Evolutionary conservation across 2,888 invertebrate species (phyloP), one percentile per base, ranked within the genome.

Genomic region (Mythimna loreyi): DNA sequence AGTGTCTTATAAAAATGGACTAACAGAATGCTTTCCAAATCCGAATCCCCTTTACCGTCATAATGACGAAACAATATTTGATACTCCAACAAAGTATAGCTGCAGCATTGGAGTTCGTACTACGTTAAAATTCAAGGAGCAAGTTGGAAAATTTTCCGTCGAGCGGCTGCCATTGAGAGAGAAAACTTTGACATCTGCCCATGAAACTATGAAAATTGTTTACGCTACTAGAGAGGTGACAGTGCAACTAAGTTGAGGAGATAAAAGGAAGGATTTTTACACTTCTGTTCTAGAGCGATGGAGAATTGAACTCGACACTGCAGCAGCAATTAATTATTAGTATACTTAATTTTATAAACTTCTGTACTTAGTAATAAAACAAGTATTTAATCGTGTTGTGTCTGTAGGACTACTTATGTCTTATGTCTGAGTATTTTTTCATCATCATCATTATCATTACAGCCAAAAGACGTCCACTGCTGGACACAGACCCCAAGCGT

Each of bases 181-280:
- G 78, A 76, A 80, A 86, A 86, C 81, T 86, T 86, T 64, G 80
- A 81, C 87, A 80, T 78, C 77, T 86, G 84, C 75, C 82, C 78
- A 75, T 85, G 80, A 82, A 86, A 86, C 86, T 85, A 85, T 86
- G 80, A 81, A 86, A 87, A 86, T 81, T 83, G 85, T 86, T 87
- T 83, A 84, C 80, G 70, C 70, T 75, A 76, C 64, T 64, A 64
- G 16, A 47, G 69, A 81, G 73, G 84, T 67, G 79, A 72, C 64
- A 64, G 53, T 43, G 55, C 62, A 40, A 60, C 21, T 30, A 72
- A 78, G 47, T 78, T 45, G 36, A 25, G 28, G 58, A 77, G 75
- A 70, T 67, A 63, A 62, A 73, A 75, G 40, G 52, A 59, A 56
- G 33, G 25, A 53, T 57, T 66, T 63, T 62, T 55, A 50, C 71